phyloP scores from a whole-genome alignment of 2,113 vertebrate genomes.

The Corythoichthys haematopterus region DNA sequence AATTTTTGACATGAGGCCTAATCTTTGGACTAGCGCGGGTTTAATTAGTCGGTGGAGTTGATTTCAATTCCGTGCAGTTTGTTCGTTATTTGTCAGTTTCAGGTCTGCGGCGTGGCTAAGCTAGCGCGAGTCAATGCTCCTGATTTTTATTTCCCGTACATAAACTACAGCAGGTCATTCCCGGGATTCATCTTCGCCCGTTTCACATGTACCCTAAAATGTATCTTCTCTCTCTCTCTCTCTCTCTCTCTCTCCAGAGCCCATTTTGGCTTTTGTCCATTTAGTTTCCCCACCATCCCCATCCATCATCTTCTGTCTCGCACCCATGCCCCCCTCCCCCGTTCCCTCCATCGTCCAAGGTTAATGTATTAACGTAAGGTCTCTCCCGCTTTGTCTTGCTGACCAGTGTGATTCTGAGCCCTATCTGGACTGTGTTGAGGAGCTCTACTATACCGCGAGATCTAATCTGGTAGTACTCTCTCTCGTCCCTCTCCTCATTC shows the following conservation, averaged over 20 bases:
- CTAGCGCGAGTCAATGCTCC: too few relatives aligned
- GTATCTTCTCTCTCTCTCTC: background rate
- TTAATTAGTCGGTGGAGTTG: too few relatives aligned
- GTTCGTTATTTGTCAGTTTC: too few relatives aligned
- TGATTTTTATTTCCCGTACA: background rate
- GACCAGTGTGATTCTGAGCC: conserved; percentile 92
- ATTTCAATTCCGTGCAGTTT: too few relatives aligned
- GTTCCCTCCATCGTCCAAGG: conserved; percentile 51
- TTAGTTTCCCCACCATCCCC: conserved; percentile 3
- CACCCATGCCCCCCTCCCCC: conserved; percentile 39
- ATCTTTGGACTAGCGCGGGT: too few relatives aligned
- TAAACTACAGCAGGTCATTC: background rate
- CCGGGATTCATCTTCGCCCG: background rate
- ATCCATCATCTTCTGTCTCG: conserved; percentile 27
- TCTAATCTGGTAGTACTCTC: conserved; percentile 91
- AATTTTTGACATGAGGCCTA: too few relatives aligned
- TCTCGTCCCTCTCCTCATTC: conserved; percentile 48
- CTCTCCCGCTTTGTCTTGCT: conserved; percentile 88
- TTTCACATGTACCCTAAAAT: background rate
- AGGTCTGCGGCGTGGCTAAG: too few relatives aligned
- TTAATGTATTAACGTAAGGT: conserved; percentile 83
- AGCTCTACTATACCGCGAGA: conserved; percentile 98
- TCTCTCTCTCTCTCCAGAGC: conserved; percentile 2
- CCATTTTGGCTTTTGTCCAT: conserved; percentile 35
- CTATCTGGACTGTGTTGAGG: conserved; percentile 98